phyloP scores from a whole-genome alignment of 2,888 invertebrate species.

The Mesorhabditis spiculigera region DNA sequence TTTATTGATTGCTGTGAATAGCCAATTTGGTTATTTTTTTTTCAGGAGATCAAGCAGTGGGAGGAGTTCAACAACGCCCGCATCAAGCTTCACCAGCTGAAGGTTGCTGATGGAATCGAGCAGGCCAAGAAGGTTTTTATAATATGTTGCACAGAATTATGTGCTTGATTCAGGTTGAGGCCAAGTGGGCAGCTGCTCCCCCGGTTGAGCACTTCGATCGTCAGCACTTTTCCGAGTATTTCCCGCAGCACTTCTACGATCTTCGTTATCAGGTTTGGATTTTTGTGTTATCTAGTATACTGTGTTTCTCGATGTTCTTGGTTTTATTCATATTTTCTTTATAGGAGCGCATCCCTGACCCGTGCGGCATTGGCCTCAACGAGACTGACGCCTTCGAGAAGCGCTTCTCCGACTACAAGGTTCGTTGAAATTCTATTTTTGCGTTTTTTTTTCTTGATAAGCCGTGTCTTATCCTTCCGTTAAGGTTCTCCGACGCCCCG shows the following conservation, averaged over 20 bases:
- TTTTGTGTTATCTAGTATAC: slow-evolving; percentile 5
- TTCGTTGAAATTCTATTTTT: slow-evolving; percentile 8
- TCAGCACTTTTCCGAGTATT: slow-evolving; percentile 52
- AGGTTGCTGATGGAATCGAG: slow-evolving; percentile 52
- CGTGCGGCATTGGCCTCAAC: slow-evolving; percentile 51
- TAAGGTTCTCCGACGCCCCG: slow-evolving; percentile 52
- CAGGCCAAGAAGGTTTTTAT: slow-evolving; percentile 50
- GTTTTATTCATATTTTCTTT: slow-evolving; percentile 10
- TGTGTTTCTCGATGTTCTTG: neutral
- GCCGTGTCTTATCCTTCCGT: slow-evolving; percentile 8
- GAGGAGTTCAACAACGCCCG: slow-evolving; percentile 52
- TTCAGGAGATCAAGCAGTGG: slow-evolving; percentile 52
- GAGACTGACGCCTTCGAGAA: slow-evolving; percentile 47
- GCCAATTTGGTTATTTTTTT: neutral
- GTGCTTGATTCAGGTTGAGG: slow-evolving; percentile 37
- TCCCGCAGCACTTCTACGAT: slow-evolving; percentile 51
- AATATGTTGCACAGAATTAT: neutral
- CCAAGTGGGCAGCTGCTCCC: slow-evolving; percentile 56
- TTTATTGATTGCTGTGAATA: neutral
- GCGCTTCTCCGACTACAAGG: slow-evolving; percentile 56
- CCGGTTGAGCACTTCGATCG: slow-evolving; percentile 56
- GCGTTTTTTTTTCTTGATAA: neutral
- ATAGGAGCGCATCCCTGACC: slow-evolving; percentile 44
- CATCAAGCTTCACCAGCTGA: slow-evolving; percentile 47
- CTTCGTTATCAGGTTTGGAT: slow-evolving; percentile 40